A percentile compares a stretch with the other conserved stretches of the same genome.
Evolutionary conservation across 2,113 vertebrate genomes (phyloP).

Genomic region (Rousettus leschenaultii): DNA sequence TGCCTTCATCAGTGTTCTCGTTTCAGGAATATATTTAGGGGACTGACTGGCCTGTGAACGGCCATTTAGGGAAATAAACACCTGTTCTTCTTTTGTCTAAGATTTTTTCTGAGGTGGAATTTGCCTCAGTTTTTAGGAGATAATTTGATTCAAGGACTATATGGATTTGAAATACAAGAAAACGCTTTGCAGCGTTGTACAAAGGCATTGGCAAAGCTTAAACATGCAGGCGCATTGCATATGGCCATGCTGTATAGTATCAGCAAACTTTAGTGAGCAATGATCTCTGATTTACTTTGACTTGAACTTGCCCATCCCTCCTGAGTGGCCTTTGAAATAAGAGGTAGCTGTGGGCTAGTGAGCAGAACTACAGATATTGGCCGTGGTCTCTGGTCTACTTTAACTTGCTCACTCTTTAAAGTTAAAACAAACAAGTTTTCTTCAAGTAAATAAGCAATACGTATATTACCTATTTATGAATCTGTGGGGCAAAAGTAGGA

Average conservation of each 20-base stretch:
- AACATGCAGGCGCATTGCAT: not conserved
- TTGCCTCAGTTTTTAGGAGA: not conserved
- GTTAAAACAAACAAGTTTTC: not conserved
- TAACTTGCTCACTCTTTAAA: not conserved
- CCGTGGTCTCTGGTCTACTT: not conserved
- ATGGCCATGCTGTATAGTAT: fast-evolving
- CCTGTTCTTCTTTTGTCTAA: not conserved
- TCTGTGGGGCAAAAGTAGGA: not conserved
- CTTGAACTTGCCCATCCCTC: not conserved
- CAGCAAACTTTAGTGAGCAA: not conserved
- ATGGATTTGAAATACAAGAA: not conserved
- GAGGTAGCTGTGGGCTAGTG: not conserved
- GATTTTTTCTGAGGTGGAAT: not conserved
- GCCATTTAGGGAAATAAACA: not conserved
- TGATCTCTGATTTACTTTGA: not conserved
- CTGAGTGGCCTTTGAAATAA: not conserved
- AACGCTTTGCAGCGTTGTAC: not conserved
- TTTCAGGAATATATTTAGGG: not conserved
- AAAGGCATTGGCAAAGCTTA: not conserved
- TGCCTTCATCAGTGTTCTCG: no score
- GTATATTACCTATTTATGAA: not conserved
- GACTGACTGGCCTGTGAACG: fast-evolving
- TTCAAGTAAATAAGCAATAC: not conserved
- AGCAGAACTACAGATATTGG: not conserved
- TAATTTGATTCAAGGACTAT: not conserved